phyloP scores from a whole-genome alignment of 2,888 invertebrate species.

The Pollenia labialis region DNA sequence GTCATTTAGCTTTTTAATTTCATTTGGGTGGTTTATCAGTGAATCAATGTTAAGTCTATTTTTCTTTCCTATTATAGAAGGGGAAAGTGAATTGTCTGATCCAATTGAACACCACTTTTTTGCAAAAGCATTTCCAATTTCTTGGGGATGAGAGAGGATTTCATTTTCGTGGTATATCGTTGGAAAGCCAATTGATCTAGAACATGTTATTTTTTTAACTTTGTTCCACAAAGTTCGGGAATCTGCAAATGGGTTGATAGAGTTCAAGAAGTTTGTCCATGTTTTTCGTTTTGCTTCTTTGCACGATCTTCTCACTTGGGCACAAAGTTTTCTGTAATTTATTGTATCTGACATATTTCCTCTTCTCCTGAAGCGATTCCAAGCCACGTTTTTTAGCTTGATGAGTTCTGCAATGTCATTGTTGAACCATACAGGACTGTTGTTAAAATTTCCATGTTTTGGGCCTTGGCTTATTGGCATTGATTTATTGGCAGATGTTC shows the following conservation, averaged over 20 bases:
- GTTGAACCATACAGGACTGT: slow-evolving; percentile 20
- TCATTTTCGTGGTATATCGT: slow-evolving; percentile 3
- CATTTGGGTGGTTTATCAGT: neutral
- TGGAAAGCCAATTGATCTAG: slow-evolving; percentile 2
- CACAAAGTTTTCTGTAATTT: slow-evolving; percentile 2
- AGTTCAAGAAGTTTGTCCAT: slow-evolving; percentile 28
- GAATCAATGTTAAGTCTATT: slow-evolving; percentile 1
- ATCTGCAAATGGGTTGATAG: slow-evolving; percentile 10
- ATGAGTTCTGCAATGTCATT: neutral
- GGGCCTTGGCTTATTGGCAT: neutral
- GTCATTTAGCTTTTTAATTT: neutral
- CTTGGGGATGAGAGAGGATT: slow-evolving; percentile 12
- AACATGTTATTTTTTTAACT: slow-evolving; percentile 14
- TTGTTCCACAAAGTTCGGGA: slow-evolving; percentile 18
- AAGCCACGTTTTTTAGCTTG: slow-evolving; percentile 11
- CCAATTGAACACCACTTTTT: slow-evolving; percentile 12
- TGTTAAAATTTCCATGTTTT: neutral
- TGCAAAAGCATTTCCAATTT: slow-evolving; percentile 10
- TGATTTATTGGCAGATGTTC: neutral
- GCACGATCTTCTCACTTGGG: neutral
- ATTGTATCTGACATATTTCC: neutral
- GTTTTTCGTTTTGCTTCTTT: slow-evolving; percentile 18
- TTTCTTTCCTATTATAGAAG: neutral
- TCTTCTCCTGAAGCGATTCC: neutral
- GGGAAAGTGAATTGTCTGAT: slow-evolving; percentile 5